Evolutionary conservation across 2,888 invertebrate species (phyloP).

Genomic region (Lasioglossum figueresi): DNA sequence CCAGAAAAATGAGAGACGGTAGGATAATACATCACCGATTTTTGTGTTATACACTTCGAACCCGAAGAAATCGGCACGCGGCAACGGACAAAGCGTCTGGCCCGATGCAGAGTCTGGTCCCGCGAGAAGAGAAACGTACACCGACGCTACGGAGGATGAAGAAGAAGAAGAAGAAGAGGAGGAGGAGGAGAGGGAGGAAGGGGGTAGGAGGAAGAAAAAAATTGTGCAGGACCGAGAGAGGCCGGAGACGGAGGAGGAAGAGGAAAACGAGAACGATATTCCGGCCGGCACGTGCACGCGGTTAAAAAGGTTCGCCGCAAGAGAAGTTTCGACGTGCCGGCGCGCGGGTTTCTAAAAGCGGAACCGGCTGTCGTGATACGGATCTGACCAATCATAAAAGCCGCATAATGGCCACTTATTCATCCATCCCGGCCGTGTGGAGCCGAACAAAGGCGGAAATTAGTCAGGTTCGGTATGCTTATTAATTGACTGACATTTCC

Average conservation of each 20-base stretch:
- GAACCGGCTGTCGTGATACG: constrained; percentile 84
- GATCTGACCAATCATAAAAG: constrained; percentile 84
- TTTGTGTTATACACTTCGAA: background rate
- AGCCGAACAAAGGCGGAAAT: constrained; percentile 81
- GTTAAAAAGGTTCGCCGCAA: constrained; percentile 80
- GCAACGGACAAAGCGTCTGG: background rate
- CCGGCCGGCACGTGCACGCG: constrained; percentile 79
- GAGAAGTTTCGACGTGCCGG: constrained; percentile 79
- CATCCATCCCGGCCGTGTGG: constrained; percentile 73
- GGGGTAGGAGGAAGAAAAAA: background rate
- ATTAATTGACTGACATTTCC: constrained; percentile 84
- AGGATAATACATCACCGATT: background rate
- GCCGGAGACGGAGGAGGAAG: background rate
- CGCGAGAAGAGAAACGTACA: constrained; percentile 11
- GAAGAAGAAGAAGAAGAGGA: constrained; percentile 4
- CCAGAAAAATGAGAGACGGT: background rate
- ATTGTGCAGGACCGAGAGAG: background rate
- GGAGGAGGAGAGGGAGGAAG: background rate
- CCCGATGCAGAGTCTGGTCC: background rate
- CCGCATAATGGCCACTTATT: constrained; percentile 83
- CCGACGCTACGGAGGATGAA: background rate
- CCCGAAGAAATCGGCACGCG: background rate
- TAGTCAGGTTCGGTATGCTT: constrained; percentile 84
- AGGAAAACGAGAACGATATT: constrained; percentile 60
- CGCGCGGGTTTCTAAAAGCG: constrained; percentile 80